A percentile compares a stretch with the other conserved stretches of the same genome.
Evolutionary conservation across 2,113 vertebrate genomes (phyloP).

Genomic region (Vanacampus margaritifer): DNA sequence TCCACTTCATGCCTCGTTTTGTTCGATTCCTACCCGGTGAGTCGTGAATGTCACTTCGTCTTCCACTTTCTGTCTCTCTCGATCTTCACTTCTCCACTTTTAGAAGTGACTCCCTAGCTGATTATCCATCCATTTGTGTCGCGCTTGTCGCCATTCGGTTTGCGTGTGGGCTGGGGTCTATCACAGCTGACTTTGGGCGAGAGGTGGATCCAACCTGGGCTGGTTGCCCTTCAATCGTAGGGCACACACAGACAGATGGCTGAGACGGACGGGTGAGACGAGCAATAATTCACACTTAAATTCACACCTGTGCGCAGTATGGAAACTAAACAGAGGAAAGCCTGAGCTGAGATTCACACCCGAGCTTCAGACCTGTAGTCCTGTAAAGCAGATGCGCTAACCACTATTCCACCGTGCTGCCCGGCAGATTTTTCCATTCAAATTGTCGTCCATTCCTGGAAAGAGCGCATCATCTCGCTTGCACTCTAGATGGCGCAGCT

Average conservation of each 20-base stretch:
- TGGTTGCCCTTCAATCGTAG: background rate
- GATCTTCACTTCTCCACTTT: background rate
- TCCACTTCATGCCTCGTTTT: slow-evolving; percentile 98
- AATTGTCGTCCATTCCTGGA: background rate
- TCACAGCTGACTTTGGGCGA: too few relatives aligned
- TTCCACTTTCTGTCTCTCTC: slow-evolving; percentile 9
- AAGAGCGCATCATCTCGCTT: slow-evolving; percentile 1
- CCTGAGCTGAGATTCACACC: too few relatives aligned
- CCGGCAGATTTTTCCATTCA: background rate
- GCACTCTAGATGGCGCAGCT: slow-evolving; percentile 62
- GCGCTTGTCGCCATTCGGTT: too few relatives aligned
- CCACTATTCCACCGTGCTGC: background rate
- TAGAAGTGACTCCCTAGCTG: too few relatives aligned
- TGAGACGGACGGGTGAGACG: too few relatives aligned
- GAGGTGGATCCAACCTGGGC: background rate
- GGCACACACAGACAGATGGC: too few relatives aligned
- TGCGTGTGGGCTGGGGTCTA: too few relatives aligned
- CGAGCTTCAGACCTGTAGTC: too few relatives aligned
- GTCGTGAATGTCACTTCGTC: background rate
- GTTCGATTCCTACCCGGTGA: slow-evolving; percentile 94
- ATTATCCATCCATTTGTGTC: background rate
- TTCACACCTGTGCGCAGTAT: too few relatives aligned
- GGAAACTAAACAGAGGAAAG: too few relatives aligned
- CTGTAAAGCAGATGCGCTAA: background rate
- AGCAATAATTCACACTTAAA: too few relatives aligned